phyloP scores from a whole-genome alignment of 1,140 invertebrate genomes.

The Drosophila repletoides region DNA sequence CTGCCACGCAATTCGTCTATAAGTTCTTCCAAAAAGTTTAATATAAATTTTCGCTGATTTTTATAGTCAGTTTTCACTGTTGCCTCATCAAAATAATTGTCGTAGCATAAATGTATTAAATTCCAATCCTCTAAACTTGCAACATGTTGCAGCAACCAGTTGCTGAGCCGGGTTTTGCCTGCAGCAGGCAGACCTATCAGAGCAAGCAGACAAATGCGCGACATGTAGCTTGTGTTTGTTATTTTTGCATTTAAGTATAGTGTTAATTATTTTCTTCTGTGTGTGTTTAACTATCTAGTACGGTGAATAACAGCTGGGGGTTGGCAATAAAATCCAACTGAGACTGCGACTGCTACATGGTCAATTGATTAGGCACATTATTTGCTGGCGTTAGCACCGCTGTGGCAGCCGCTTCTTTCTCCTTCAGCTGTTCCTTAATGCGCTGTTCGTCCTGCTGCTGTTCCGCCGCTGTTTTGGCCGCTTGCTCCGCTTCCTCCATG shows the following conservation, averaged over 20 bases:
- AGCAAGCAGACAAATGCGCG: slow-evolving; percentile 54
- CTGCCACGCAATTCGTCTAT: slow-evolving; percentile 25
- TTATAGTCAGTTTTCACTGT: slow-evolving; percentile 29
- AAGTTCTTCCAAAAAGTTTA: slow-evolving; percentile 29
- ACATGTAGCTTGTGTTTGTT: slow-evolving; percentile 30
- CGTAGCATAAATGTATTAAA: slow-evolving; percentile 67
- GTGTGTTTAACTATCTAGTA: slow-evolving; percentile 59
- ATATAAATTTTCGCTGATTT: slow-evolving; percentile 35
- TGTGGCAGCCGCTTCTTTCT: slow-evolving; percentile 22
- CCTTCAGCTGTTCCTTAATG: slow-evolving; percentile 40
- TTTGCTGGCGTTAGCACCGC: slow-evolving; percentile 31
- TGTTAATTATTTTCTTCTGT: background rate
- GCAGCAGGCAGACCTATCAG: slow-evolving; percentile 68
- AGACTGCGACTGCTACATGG: slow-evolving; percentile 51
- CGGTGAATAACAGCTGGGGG: slow-evolving; percentile 52
- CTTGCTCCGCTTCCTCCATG: slow-evolving; percentile 64
- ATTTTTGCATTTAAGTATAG: slow-evolving; percentile 8
- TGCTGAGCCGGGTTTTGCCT: slow-evolving; percentile 60
- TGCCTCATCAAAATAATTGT: slow-evolving; percentile 44
- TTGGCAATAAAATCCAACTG: slow-evolving; percentile 27
- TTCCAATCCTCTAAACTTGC: slow-evolving; percentile 11
- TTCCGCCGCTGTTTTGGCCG: slow-evolving; percentile 42
- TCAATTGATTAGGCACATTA: slow-evolving; percentile 19
- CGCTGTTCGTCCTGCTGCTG: slow-evolving; percentile 57
- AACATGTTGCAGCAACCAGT: slow-evolving; percentile 33